Evolutionary conservation across 2,113 vertebrate species (phyloP).

Genomic region (Ibidorhyncha struthersii): DNA sequence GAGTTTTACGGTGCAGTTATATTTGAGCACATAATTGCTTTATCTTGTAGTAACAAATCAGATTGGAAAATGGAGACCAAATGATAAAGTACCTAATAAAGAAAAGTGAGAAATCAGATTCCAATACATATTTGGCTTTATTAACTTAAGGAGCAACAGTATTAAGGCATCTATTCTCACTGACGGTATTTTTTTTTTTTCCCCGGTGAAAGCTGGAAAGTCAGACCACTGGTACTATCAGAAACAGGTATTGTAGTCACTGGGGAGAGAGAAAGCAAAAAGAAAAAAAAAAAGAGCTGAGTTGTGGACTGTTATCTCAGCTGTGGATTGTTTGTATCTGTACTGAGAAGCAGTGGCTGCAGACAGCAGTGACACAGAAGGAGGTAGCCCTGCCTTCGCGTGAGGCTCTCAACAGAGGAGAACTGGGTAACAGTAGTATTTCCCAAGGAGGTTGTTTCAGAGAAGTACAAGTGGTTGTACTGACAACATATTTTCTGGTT

Average conservation of each 20-base stretch:
- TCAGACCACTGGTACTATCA: background rate
- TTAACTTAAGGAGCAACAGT: background rate
- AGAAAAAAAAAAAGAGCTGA: background rate
- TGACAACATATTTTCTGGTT: background rate
- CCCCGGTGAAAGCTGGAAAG: background rate
- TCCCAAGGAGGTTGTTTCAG: background rate
- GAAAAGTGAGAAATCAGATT: slow-evolving; percentile 6
- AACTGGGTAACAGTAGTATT: background rate
- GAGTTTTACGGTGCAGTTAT: background rate
- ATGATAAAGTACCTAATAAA: slow-evolving; percentile 1
- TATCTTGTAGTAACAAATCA: slow-evolving; percentile 1
- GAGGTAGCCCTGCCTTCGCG: background rate
- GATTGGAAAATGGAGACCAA: background rate
- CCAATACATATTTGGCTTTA: background rate
- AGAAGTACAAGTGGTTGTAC: background rate
- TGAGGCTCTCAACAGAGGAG: background rate
- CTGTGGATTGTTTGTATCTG: background rate
- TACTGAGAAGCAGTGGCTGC: background rate
- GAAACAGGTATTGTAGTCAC: background rate
- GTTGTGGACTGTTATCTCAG: background rate
- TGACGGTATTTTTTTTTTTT: background rate
- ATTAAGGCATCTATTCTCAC: background rate
- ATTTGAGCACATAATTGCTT: background rate
- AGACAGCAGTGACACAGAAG: background rate
- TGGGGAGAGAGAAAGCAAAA: background rate